Evolutionary conservation across 2,113 vertebrate species (phyloP), one percentile per base, ranked within the genome.

Genomic region (Oreochromis spilurus): DNA sequence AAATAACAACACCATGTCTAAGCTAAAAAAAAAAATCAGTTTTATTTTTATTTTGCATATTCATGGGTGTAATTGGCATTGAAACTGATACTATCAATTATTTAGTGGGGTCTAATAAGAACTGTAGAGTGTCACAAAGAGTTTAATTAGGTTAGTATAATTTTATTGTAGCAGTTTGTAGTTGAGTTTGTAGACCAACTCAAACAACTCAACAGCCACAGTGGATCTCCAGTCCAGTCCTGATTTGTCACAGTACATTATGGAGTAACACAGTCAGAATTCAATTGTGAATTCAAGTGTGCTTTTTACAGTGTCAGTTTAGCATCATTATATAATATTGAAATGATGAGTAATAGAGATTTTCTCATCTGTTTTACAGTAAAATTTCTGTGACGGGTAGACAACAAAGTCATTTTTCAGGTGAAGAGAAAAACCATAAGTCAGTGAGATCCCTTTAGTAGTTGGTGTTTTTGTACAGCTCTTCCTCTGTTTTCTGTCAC

Each of bases 331-430:
- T 0, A 17, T 58, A 58, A 58, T 17, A 17, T 58, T 58, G 26
- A 58, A 58, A 58, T 5, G 55, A 5, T 58, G 55, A 31, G 55
- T 58, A 58, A 29, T 29, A 58, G 3, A 58, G 1, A 58, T 58
- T 58, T 58, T 31, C 13, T 58, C 26, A 58, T 58, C 26, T 0
- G 55, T 58, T 58, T 58, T 3, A 58, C 26, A 31, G 3, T 58
- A 58, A 58, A 0, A 9, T 58, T 58, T 58, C 26, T 58, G 55
- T 31, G 55, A 58, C 0, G 9, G 5, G 55, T 31, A 17, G 14
- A 58, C 26, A 58, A 58, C 13, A 31, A 31, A 9, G 26, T 58
- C 4, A 9, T 2, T 58, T 58, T 58, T 9, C 14, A 31, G 14
- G 57, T 17, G 57, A 58, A 58, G 14, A 58, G 14, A 17, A 2